phyloP scores from a whole-genome alignment of 2,113 vertebrate species.

The Oreotrochilus melanogaster region DNA sequence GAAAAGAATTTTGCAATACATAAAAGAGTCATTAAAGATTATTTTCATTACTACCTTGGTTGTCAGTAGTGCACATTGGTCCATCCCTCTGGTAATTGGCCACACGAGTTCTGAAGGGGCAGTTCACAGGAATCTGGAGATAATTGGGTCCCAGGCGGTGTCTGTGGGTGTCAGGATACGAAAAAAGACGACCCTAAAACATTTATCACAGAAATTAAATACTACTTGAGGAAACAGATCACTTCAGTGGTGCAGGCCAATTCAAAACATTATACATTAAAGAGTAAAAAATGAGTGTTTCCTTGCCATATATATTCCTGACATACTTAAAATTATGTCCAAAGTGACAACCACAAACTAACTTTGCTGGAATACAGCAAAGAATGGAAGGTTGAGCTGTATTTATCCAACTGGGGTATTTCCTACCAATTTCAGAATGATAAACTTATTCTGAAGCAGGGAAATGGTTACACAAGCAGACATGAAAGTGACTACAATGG shows the following conservation, averaged over 20 bases:
- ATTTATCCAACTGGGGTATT: background rate
- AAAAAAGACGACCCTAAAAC: slow-evolving; percentile 90
- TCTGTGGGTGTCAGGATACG: slow-evolving; percentile 94
- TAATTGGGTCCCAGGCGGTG: slow-evolving; percentile 96
- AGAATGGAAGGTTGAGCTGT: background rate
- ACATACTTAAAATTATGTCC: background rate
- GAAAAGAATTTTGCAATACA: background rate
- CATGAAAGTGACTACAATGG: fast-evolving
- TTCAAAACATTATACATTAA: background rate
- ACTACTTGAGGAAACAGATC: background rate
- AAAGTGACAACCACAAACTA: background rate
- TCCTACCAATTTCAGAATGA: background rate
- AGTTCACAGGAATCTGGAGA: slow-evolving; percentile 95
- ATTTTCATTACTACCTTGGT: slow-evolving; percentile 83
- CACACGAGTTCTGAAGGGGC: slow-evolving; percentile 88
- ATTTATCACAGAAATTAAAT: background rate
- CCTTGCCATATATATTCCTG: background rate
- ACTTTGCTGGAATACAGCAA: background rate
- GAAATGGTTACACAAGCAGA: background rate
- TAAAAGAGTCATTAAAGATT: background rate
- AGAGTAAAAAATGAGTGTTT: background rate
- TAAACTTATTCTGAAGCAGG: background rate
- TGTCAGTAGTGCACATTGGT: slow-evolving; percentile 91
- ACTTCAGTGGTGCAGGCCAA: background rate
- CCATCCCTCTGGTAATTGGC: slow-evolving; percentile 96